Conservation (phyloP, 2,888 invertebrate species). For the Drosophila monieri region DNA sequence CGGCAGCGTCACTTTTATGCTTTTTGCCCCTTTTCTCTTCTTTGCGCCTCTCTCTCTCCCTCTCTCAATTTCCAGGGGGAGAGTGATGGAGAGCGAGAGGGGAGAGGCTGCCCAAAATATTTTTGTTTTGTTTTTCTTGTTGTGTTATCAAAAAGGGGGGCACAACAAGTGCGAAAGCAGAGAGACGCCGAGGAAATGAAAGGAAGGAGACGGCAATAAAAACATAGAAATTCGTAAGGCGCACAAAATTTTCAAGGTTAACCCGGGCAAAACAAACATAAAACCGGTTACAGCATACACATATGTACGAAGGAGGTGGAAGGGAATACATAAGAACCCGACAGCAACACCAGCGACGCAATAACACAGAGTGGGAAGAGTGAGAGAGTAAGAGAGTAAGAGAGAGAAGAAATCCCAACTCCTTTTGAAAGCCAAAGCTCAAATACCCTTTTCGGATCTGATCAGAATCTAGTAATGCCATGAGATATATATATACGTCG, state of each 20-base stretch:
- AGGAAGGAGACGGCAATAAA: slow-evolving; percentile 52
- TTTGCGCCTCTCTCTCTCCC: neutral
- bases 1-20: slow-evolving; percentile 49
- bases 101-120: slow-evolving; percentile 10
- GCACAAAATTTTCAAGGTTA: slow-evolving; percentile 79
- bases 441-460: neutral
- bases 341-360: slow-evolving; percentile 48
- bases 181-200: slow-evolving; percentile 26
- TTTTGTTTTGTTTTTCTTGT: slow-evolving; percentile 30
- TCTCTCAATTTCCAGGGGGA: slow-evolving; percentile 20
- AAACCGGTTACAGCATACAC: slow-evolving; percentile 72
- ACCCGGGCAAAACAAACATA: slow-evolving; percentile 81
- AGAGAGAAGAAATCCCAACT: neutral
- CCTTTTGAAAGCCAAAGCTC: neutral
- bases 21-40: slow-evolving; percentile 11
- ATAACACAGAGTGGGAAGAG: slow-evolving; percentile 25
- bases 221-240: slow-evolving; percentile 57
- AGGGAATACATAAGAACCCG: slow-evolving; percentile 24
- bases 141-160: slow-evolving; percentile 34
- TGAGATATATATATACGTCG: too few relatives aligned
- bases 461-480: too few relatives aligned
- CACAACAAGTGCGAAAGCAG: slow-evolving; percentile 69
- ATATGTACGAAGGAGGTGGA: neutral
- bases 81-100: slow-evolving; percentile 1
- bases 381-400: neutral